phyloP scores from a whole-genome alignment of 2,797 vertebrate species.

The Pseudocheirus occidentalis region DNA sequence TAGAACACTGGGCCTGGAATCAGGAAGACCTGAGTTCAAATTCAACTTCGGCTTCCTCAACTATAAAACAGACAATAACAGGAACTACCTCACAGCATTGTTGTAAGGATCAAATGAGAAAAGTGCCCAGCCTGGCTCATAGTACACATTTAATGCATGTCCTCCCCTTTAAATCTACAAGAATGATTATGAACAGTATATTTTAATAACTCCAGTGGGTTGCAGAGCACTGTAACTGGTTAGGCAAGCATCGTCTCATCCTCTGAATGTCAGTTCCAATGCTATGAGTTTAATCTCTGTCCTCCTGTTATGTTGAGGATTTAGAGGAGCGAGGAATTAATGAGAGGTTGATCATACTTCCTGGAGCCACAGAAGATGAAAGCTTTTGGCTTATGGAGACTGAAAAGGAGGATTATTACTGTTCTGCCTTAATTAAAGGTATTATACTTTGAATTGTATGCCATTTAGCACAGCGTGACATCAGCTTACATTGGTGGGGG shows the following conservation, averaged over 20 bases:
- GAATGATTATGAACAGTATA: not conserved
- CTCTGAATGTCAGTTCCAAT: not conserved
- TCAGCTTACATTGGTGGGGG: not conserved
- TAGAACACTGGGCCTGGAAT: not conserved
- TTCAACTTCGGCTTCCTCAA: not conserved
- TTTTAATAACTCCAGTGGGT: not conserved
- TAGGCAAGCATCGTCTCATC: not conserved
- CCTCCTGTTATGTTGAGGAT: not conserved
- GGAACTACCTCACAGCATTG: not conserved
- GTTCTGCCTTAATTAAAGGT: not conserved
- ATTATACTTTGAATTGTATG: not conserved
- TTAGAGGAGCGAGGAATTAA: not conserved
- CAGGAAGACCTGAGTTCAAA: not conserved
- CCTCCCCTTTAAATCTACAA: not conserved
- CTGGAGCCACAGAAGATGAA: not conserved
- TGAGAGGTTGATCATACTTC: not conserved
- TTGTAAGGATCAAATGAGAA: not conserved
- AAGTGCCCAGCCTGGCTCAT: not conserved
- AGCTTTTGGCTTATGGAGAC: not conserved
- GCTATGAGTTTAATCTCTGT: not conserved
- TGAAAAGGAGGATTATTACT: not conserved
- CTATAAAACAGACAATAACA: not conserved
- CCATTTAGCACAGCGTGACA: not conserved
- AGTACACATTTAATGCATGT: not conserved
- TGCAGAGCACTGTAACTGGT: not conserved